Evolutionary conservation across 2,113 vertebrate species (phyloP), one percentile per base, ranked within the genome.

Genomic region (Lipophrys pholis): DNA sequence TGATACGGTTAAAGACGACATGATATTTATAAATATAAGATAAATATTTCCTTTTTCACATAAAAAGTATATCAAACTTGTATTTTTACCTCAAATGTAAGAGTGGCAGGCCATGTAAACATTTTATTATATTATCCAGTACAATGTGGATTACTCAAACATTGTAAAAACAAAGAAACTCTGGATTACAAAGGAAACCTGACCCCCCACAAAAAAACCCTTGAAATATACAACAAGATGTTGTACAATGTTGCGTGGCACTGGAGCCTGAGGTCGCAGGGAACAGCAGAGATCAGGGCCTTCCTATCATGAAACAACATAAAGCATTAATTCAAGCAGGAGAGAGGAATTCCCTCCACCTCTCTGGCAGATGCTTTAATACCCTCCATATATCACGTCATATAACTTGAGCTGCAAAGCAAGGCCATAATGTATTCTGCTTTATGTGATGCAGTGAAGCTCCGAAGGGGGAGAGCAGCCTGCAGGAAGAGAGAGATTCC

Each of bases 301-400:
- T 43, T 35, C n/a, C 46, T 53, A 55, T 76, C 48, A 63, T 35
- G 14, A 55, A 80, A 35, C 36, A 55, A 21, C 63, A 40, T 56
- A 30, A 21, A 71, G 65, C 10, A 46, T 11, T 66, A 55, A 69
- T 59, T 67, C 42, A 78, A 52, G 46, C 49, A 1, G 9, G 16
- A 61, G 43, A 64, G 56, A 48, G 65, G 62, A 69, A 80, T 65
- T 68, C 63, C 76, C 77, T 66, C 12, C 61, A 67, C 36, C 39
- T 64, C 75, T 62, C 17, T 39, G 40, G 48, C 41, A 71, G 55
- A 76, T 61, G 6, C 40, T 79, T 74, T 56, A 63, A 80, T 35
- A 81, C 52, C 42, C 21, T 73, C 69, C 50, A 69, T 71, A 79
- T n/a, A 76, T 80, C 68, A 78, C 70, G 21, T 69, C 78, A 81